Base-by-base conservation (phyloP, 2,888 invertebrate species). In the Balanococcus diminutus region DNA sequence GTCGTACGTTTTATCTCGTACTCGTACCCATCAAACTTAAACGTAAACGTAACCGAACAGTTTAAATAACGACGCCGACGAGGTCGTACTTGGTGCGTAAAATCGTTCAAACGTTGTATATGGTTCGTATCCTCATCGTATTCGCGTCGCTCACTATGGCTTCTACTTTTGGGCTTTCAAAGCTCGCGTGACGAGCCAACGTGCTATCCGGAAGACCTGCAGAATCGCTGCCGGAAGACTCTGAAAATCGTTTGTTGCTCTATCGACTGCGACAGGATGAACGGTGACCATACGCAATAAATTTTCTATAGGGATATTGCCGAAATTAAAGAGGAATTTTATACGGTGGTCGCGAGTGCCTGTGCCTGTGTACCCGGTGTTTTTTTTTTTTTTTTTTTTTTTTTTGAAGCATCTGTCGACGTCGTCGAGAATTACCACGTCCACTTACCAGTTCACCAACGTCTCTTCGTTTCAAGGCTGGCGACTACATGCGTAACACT, bases 401-500 rank as follows among this genome's bases (percentile, higher is more conserved):
- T n/a, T n/a, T 6, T 51, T 51, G 51, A 5, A 42, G 51, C 5
- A 51, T n/a, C 16, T 51, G 22, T 28, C 28, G 67, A 28, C 61
- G 46, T 46, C 46, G n/a, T 2, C 72, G 31, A 72, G 31, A 72
- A 67, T 67, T 36, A 42, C n/a, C n/a, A n/a, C n/a, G n/a, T n/a
- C n/a, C n/a, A n/a, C n/a, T 42, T 72, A 72, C 72, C 36, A 36
- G 75, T 32, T 79, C 9, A 36, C 75, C 75, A 79, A 28, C 75
- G 75, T 79, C 75, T 79, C 75, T 36, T 36, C 75, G 75, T 79
- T 79, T 79, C 75, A 79, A 79, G 75, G 75, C 75, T 79, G 75
- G 75, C 75, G 28, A 79, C 75, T 79, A 22, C 75, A 79, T 79
- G 75, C 75, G 75, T 79, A 79, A 79, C 75, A 79, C 75, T 79